phyloP scores from a whole-genome alignment of 2,797 vertebrate genomes.

The Leptodactylus fallax region DNA sequence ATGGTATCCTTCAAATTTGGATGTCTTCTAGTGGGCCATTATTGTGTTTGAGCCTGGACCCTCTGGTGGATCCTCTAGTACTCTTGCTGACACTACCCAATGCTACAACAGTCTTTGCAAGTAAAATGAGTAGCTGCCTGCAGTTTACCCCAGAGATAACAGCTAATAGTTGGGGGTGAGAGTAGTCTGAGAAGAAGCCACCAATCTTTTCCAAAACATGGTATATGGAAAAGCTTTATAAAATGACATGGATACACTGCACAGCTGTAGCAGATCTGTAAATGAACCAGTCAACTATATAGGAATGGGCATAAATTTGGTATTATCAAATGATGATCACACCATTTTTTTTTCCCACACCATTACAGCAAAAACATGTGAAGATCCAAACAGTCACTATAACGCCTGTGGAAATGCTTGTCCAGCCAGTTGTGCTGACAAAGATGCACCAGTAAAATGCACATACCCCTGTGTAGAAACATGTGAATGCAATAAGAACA shows the following conservation, averaged over 20 bases:
- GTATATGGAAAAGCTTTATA: background rate
- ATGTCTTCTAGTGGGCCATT: too few relatives aligned
- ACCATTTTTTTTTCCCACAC: background rate
- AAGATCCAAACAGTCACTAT: conserved; percentile 65
- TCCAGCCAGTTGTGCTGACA: conserved; percentile 47
- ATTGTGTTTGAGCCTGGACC: too few relatives aligned
- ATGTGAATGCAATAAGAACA: conserved; percentile 42
- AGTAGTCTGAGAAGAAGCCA: background rate
- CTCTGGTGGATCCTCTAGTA: too few relatives aligned
- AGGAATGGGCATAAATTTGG: background rate
- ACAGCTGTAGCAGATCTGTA: background rate
- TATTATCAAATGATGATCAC: background rate
- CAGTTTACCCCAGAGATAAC: background rate
- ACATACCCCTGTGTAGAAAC: conserved; percentile 46
- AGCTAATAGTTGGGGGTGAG: too few relatives aligned
- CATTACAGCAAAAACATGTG: conserved; percentile 56
- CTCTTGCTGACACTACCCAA: too few relatives aligned
- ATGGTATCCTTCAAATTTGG: too few relatives aligned
- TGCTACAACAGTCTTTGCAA: too few relatives aligned
- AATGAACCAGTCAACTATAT: background rate
- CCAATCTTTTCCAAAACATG: background rate
- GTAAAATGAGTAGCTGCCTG: background rate
- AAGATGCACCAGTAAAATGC: conserved; percentile 31
- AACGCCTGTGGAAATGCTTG: conserved; percentile 67
- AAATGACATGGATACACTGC: background rate